A percentile compares a stretch with the other conserved stretches of the same genome.
Conservation (phyloP, 2,888 invertebrate genomes). For the Peribatodes rhomboidaria region DNA sequence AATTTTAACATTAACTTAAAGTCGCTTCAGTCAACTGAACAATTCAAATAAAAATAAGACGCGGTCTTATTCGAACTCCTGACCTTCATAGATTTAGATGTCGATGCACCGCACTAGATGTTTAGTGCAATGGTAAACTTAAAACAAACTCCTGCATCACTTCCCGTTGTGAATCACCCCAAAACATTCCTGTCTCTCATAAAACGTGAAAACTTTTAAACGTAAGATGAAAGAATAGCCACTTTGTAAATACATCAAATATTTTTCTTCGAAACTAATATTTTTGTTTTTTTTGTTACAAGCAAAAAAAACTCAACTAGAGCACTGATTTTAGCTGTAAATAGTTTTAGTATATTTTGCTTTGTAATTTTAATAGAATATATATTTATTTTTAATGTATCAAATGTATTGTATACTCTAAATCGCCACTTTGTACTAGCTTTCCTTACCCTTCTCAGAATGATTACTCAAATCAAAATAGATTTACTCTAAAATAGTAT, state of each 20-base stretch:
- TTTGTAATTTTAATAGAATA: background rate
- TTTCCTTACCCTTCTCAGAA: slow-evolving; percentile 52
- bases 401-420: slow-evolving; percentile 46
- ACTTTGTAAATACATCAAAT: slow-evolving; percentile 11
- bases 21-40: slow-evolving; percentile 56
- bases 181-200: slow-evolving; percentile 30
- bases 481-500: slow-evolving; percentile 59
- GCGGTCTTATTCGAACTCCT: slow-evolving; percentile 32
- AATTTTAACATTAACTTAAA: slow-evolving; percentile 52
- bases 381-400: slow-evolving; percentile 1
- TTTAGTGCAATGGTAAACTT: slow-evolving; percentile 40
- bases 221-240: slow-evolving; percentile 17
- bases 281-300: background rate
- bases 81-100: slow-evolving; percentile 44
- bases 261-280: background rate
- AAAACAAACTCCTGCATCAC: slow-evolving; percentile 12
- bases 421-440: slow-evolving; percentile 57
- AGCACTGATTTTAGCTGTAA: background rate
- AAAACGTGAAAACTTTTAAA: slow-evolving; percentile 7
- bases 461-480: slow-evolving; percentile 63
- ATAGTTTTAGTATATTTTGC: no score
- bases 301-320: slow-evolving; percentile 1
- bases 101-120: slow-evolving; percentile 48
- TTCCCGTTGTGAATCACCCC: slow-evolving; percentile 21
- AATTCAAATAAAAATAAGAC: slow-evolving; percentile 20